Conservation (phyloP, 1,140 invertebrate species). For the Eumaeus atala region DNA sequence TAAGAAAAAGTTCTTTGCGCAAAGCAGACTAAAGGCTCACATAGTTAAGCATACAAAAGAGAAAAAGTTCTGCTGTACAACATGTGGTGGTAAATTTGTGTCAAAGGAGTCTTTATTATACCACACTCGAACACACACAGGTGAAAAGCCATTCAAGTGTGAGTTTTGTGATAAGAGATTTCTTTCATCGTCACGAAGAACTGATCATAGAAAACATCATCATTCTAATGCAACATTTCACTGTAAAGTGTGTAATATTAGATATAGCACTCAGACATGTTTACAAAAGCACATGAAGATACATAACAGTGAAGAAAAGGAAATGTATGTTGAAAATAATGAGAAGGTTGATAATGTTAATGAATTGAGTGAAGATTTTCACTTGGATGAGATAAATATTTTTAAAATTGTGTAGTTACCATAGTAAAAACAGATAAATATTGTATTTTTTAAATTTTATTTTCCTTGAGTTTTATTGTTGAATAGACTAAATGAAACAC, state of each 20-base stretch:
- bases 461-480: too few species aligned
- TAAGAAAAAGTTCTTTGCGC: slow-evolving; percentile 54
- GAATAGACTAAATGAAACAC: too few species aligned
- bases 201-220: slow-evolving; percentile 46
- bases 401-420: too few species aligned
- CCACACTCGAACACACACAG: slow-evolving; percentile 65
- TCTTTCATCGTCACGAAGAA: slow-evolving; percentile 48
- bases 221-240: slow-evolving; percentile 36
- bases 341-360: neutral
- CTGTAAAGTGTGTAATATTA: slow-evolving; percentile 41
- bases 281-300: slow-evolving; percentile 43
- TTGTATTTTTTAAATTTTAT: too few species aligned
- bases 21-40: slow-evolving; percentile 54
- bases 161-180: slow-evolving; percentile 45
- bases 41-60: slow-evolving; percentile 68
- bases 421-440: too few species aligned
- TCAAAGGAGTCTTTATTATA: slow-evolving; percentile 57
- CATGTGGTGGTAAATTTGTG: slow-evolving; percentile 61
- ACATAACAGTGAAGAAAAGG: slow-evolving; percentile 27
- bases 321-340: slow-evolving; percentile 21
- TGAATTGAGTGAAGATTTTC: too few species aligned
- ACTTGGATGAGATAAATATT: too few species aligned
- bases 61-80: slow-evolving; percentile 54
- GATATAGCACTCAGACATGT: slow-evolving; percentile 37
- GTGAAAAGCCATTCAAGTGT: slow-evolving; percentile 68